phyloP scores from a whole-genome alignment of 2,113 vertebrate genomes.

The Cichladusa arquata region DNA sequence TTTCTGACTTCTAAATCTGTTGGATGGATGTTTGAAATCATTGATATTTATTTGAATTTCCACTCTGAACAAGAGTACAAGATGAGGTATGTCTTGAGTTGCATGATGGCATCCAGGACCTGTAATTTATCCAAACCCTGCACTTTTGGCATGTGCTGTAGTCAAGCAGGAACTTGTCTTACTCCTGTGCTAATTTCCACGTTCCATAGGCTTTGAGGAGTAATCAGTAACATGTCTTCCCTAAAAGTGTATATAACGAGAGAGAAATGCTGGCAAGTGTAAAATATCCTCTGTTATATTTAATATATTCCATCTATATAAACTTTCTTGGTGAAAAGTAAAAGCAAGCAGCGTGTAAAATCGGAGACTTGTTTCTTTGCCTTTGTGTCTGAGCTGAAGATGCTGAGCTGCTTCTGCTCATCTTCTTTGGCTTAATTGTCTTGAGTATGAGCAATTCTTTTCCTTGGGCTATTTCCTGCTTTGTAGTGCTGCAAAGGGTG shows the following conservation, averaged over 20 bases:
- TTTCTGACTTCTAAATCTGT: neutral
- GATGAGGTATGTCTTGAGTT: neutral
- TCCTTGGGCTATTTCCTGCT: neutral
- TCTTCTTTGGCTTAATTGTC: neutral
- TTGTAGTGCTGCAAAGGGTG: no score
- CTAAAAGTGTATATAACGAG: neutral
- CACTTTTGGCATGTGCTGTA: neutral
- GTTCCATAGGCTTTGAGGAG: neutral
- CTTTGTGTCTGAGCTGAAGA: neutral
- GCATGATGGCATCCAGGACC: neutral
- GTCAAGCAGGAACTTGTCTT: neutral
- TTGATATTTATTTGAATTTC: neutral
- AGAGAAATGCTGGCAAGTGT: neutral
- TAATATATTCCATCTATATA: neutral
- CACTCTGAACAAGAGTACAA: neutral
- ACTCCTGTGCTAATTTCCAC: neutral
- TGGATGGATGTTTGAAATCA: neutral
- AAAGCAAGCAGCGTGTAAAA: neutral
- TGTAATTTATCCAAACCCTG: neutral
- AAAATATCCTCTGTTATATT: neutral
- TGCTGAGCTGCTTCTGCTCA: neutral
- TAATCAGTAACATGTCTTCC: neutral
- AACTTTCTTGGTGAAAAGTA: neutral
- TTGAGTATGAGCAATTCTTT: neutral
- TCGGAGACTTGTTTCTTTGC: neutral